Evolutionary conservation across 2,888 invertebrate species (phyloP).

Genomic region (Scaptomyza parva): DNA sequence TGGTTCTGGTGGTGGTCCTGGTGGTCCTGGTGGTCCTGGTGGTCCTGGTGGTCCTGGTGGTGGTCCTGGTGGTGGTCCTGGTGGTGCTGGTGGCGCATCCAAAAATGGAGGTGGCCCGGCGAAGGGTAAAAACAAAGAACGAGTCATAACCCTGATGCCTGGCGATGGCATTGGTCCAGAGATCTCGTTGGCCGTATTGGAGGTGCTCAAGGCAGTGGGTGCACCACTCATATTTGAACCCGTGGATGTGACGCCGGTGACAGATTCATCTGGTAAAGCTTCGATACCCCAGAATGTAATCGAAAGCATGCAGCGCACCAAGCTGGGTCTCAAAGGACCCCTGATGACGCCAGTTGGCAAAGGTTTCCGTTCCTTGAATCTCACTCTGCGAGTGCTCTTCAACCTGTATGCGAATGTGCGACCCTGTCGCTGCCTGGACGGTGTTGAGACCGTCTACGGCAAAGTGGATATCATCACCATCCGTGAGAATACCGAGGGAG

Average conservation of each 20-base stretch:
- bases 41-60: not conserved
- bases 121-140: not conserved
- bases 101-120: not conserved
- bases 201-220: conserved; percentile 95
- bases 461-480: conserved; percentile 99
- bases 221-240: conserved; percentile 98
- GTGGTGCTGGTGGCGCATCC: conserved; percentile 1
- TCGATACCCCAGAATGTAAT: conserved; percentile 97
- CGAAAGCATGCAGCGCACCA: conserved; percentile 97
- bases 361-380: conserved; percentile 98
- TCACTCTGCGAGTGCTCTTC: conserved; percentile 97
- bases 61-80: not conserved
- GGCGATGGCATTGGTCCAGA: conserved; percentile 99
- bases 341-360: conserved; percentile 99
- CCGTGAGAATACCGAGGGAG: conserved; percentile 99
- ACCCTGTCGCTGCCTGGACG: conserved; percentile 97
- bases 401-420: conserved; percentile 98
- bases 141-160: conserved; percentile 93
- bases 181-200: conserved; percentile 97
- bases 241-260: conserved; percentile 98
- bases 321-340: conserved; percentile 98
- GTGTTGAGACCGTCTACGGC: conserved; percentile 96
- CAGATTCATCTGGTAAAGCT: conserved; percentile 92
- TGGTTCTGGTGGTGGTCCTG: too few relatives aligned
- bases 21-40: not conserved